Evolutionary conservation across 2,888 invertebrate species (phyloP).

Genomic region (Baronia brevicornis): DNA sequence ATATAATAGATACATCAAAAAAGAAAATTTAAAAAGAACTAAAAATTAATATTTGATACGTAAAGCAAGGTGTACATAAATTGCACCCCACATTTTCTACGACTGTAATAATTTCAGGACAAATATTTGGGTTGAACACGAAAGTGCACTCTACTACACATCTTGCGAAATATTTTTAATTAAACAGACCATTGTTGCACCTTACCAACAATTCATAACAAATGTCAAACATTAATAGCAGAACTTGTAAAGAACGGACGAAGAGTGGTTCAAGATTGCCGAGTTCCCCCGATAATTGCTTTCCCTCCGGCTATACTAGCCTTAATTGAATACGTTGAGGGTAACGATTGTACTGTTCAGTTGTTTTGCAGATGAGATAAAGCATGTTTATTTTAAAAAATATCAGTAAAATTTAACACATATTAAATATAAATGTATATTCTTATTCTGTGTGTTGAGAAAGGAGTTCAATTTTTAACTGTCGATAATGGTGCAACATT

Average conservation of each 20-base stretch:
- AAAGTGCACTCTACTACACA: slow-evolving; percentile 26
- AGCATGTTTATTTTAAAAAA: slow-evolving; percentile 12
- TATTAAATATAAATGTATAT: slow-evolving; percentile 4
- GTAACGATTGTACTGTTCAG: slow-evolving; percentile 14
- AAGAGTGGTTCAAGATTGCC: slow-evolving; percentile 27
- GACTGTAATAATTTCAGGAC: too few species aligned
- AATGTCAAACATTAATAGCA: slow-evolving; percentile 48
- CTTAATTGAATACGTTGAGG: slow-evolving; percentile 49
- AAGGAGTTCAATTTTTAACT: background rate
- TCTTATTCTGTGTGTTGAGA: slow-evolving; percentile 6
- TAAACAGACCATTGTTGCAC: slow-evolving; percentile 54
- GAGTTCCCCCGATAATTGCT: slow-evolving; percentile 48
- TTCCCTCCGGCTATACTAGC: slow-evolving; percentile 26
- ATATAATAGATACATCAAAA: too few species aligned
- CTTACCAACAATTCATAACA: slow-evolving; percentile 55
- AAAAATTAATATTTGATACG: too few species aligned
- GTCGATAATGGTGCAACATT: too few species aligned
- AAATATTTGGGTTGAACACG: background rate
- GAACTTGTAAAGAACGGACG: slow-evolving; percentile 39
- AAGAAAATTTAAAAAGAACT: too few species aligned
- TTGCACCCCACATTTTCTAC: too few species aligned
- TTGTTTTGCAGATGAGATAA: slow-evolving; percentile 9
- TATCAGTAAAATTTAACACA: too few species aligned
- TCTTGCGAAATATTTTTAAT: slow-evolving; percentile 45
- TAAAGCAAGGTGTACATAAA: too few species aligned